Conservation (phyloP, 2,888 invertebrate species). For the Synanthedon myopaeformis region DNA sequence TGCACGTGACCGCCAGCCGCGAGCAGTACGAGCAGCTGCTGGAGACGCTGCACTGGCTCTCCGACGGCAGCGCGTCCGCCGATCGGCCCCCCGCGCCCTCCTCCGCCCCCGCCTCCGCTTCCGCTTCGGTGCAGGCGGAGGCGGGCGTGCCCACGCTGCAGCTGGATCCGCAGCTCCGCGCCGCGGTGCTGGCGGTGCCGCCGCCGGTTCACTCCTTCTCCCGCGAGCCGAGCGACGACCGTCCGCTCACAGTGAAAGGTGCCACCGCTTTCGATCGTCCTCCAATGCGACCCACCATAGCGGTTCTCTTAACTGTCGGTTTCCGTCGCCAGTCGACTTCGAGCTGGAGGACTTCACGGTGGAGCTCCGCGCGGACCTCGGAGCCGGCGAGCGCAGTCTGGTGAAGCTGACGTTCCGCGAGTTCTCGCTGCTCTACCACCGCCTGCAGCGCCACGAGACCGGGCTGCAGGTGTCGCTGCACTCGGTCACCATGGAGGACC, state of each 20-base stretch:
- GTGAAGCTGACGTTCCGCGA: slow-evolving; percentile 88
- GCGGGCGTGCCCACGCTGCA: slow-evolving; percentile 59
- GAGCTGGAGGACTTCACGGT: slow-evolving; percentile 81
- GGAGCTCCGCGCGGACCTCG: slow-evolving; percentile 78
- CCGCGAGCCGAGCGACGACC: neutral
- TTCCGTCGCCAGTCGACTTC: slow-evolving; percentile 67
- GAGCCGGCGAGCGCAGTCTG: slow-evolving; percentile 79
- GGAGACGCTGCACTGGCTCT: slow-evolving; percentile 70
- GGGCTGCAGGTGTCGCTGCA: slow-evolving; percentile 82
- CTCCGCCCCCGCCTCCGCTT: slow-evolving; percentile 11
- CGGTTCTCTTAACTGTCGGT: neutral
- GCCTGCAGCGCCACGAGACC: slow-evolving; percentile 76
- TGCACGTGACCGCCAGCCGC: slow-evolving; percentile 87
- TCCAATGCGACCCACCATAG: too few relatives aligned
- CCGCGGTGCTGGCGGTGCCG: slow-evolving; percentile 57
- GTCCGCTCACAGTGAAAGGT: neutral
- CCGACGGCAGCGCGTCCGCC: slow-evolving; percentile 17
- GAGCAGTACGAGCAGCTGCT: slow-evolving; percentile 91
- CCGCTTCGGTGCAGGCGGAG: slow-evolving; percentile 22
- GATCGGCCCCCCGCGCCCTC: neutral
- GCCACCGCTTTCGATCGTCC: too few relatives aligned
- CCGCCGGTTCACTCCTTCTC: slow-evolving; percentile 11
- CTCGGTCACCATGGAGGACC: slow-evolving; percentile 91
- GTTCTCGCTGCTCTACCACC: slow-evolving; percentile 81
- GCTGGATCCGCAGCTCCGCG: slow-evolving; percentile 74